Percentiles rank a stretch among this genome's conserved stretches.
These are phyloP conservation scores for Dipodomys spectabilis DNA, from an alignment of 2,113 vertebrate genomes.

Conservation along the genomic window DNA sequence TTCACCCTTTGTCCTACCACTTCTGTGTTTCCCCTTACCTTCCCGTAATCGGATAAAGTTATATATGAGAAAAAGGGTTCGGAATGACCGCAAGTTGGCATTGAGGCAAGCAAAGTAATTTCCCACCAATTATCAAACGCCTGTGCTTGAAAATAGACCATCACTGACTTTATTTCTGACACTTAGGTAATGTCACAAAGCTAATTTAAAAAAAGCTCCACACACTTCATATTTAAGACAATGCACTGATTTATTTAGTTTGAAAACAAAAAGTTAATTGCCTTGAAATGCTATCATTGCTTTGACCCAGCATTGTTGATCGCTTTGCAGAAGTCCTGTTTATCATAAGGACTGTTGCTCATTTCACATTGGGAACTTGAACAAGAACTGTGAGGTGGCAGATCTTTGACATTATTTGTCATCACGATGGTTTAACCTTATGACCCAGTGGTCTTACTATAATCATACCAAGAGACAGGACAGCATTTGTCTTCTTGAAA, in stretches of 20 bases:
- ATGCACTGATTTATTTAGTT: not conserved
- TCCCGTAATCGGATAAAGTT: too few relatives aligned
- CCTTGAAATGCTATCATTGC: not conserved
- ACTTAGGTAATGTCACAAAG: not conserved
- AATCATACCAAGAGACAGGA: not conserved
- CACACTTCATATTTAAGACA: not conserved
- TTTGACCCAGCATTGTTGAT: not conserved
- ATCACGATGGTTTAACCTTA: not conserved
- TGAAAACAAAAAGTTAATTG: constrained; percentile 31
- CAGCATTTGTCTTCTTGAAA: constrained; percentile 52
- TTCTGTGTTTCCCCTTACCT: too few relatives aligned
- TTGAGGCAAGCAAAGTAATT: too few relatives aligned
- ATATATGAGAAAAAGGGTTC: too few relatives aligned
- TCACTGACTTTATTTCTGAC: too few relatives aligned
- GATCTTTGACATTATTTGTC: not conserved
- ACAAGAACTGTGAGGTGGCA: not conserved
- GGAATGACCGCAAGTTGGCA: too few relatives aligned
- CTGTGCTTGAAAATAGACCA: too few relatives aligned
- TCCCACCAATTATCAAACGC: too few relatives aligned
- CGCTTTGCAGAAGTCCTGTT: not conserved
- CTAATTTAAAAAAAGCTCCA: not conserved
- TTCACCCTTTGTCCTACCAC: too few relatives aligned
- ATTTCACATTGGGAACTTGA: not conserved
- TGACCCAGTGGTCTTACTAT: not conserved
- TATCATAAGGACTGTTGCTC: not conserved